Base-by-base conservation (phyloP, 2,888 invertebrate genomes). In the Apamea anceps region DNA sequence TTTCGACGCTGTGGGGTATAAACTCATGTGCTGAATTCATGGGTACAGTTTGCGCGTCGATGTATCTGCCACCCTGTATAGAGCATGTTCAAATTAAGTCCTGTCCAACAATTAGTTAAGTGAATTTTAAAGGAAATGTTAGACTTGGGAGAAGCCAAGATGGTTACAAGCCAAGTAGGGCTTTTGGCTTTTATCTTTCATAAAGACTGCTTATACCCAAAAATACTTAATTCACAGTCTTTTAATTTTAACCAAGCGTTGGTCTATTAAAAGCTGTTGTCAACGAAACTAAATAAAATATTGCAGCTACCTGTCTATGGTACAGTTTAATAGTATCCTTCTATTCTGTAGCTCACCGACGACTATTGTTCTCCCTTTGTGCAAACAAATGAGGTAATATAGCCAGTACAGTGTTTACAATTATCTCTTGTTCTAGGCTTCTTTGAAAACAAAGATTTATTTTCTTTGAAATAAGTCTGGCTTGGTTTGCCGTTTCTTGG, bases 381-480 rank as follows among this genome's bases (percentile, higher is more conserved):
- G 25, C 25, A 65, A 70, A 72, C 72, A 57, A 62, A 72, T 67
- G 79, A 70, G 63, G n/a, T 66, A 62, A 45, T 65, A 82, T 15
- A 60, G 42, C 42, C 63, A 60, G 32, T 70, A 25, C 37, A 65
- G 51, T 83, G 82, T 70, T 83, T 84, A 84, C 82, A 79, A 60
- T 79, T 65, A 65, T 79, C 73, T 79, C 68, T 62, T 54, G 70
- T 73, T 66, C 73, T 79, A 70, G 51, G 51, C 42, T 70, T 83
- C 72, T 51, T 45, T 63, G 84, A 83, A 82, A 73, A 70, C 82
- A 79, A 65, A 65, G 28, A 75, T 75, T 68, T 54, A 68, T 82
- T 77, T 81, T 82, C 66, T 66, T 65, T 82, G 42, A 82, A 77
- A 28, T 82, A 71, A 63, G 32, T 45, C 67, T 57, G 32, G 15